These are phyloP conservation scores for Poeciliopsis presidionis DNA, from an alignment of 2,797 vertebrate genomes.

Conservation along the genomic window DNA sequence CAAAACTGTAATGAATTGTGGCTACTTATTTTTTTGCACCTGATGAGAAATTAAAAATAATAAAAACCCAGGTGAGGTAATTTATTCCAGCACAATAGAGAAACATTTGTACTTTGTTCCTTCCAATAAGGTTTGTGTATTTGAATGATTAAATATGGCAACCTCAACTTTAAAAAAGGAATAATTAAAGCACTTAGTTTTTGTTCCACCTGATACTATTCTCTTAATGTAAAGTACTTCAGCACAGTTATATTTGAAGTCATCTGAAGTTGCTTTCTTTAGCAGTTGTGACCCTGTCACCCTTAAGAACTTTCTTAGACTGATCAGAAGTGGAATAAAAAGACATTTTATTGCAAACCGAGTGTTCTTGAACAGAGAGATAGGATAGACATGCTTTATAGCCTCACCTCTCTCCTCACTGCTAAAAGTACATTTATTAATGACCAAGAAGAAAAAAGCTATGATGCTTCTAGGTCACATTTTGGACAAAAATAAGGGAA, in stretches of 20 bases:
- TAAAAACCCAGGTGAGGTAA: constrained; percentile 4
- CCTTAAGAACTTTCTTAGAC: constrained; percentile 69
- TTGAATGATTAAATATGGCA: constrained; percentile 43
- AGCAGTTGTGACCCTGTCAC: constrained; percentile 59
- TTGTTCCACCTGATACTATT: constrained; percentile 63
- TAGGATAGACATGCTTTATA: constrained; percentile 52
- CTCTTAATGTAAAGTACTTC: constrained; percentile 51
- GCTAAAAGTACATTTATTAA: constrained; percentile 72
- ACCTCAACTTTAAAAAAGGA: constrained; percentile 54
- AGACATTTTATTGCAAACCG: constrained; percentile 71
- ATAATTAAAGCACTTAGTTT: constrained; percentile 65
- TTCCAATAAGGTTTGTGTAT: constrained; percentile 38
- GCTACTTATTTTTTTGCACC: not conserved
- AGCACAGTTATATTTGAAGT: constrained; percentile 66
- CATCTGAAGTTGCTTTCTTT: constrained; percentile 71
- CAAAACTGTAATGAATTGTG: constrained; percentile 11
- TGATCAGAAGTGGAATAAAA: constrained; percentile 65
- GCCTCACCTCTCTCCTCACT: constrained; percentile 56
- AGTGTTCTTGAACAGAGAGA: constrained; percentile 70
- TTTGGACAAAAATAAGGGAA: constrained; percentile 55
- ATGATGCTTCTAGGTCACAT: constrained; percentile 73
- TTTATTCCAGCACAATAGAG: constrained; percentile 48
- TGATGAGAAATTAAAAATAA: constrained; percentile 8
- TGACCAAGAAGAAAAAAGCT: constrained; percentile 75
- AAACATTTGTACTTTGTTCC: constrained; percentile 40